phyloP scores from a whole-genome alignment of 2,113 vertebrate species.

The Hyperoodon ampullatus region DNA sequence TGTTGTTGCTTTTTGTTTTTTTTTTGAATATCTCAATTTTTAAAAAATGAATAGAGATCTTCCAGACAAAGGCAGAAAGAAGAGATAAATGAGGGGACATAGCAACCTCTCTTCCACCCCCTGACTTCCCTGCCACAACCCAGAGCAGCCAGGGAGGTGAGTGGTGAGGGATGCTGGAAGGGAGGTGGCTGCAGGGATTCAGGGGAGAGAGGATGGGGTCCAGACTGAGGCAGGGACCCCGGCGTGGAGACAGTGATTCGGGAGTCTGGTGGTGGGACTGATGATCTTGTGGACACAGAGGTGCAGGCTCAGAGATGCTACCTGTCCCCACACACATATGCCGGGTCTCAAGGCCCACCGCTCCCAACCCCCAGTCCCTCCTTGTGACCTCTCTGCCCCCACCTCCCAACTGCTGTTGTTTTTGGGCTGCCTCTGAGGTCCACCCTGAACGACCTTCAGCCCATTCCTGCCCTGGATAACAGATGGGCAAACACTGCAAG shows the following conservation, averaged over 20 bases:
- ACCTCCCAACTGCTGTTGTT: background rate
- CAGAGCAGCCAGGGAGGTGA: background rate
- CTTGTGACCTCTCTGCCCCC: background rate
- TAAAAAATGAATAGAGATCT: background rate
- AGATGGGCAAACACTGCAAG: constrained; percentile 67
- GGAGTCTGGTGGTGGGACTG: background rate
- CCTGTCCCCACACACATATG: background rate
- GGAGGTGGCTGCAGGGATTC: background rate
- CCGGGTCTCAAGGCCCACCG: rapidly evolving
- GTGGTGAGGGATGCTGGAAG: background rate
- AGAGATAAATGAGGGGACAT: background rate
- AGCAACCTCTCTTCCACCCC: background rate
- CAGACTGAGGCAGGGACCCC: too few relatives aligned
- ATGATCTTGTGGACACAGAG: too few relatives aligned
- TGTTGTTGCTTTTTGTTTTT: background rate
- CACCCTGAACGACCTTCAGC: constrained; percentile 14
- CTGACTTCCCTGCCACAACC: background rate
- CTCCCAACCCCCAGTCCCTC: background rate
- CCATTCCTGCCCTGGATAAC: constrained; percentile 1
- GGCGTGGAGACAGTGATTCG: background rate
- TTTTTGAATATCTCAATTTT: background rate
- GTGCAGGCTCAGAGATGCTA: background rate
- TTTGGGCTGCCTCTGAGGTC: background rate
- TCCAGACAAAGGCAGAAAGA: background rate
- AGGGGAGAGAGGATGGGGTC: background rate